Conservation (phyloP, 1,140 invertebrate genomes). For the Camponotus pennsylvanicus region DNA sequence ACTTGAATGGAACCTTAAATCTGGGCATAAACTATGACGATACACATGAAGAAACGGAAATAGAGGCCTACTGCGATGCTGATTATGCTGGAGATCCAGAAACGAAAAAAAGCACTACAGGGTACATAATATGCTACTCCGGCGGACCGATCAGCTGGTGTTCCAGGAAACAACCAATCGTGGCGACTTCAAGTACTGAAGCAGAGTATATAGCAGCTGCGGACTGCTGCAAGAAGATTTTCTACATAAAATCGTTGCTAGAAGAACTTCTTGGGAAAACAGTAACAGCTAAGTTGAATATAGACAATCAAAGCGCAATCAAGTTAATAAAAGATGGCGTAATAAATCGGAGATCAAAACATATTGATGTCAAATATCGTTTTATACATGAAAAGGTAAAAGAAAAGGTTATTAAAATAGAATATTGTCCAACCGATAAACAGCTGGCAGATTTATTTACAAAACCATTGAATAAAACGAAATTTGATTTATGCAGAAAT, state of each 20-base stretch:
- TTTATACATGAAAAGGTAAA: neutral
- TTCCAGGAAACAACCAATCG: too few relatives aligned
- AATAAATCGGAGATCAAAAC: neutral
- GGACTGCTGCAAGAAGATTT: slow-evolving; percentile 1
- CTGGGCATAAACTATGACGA: too few relatives aligned
- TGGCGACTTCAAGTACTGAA: neutral
- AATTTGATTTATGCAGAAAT: neutral
- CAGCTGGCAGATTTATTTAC: neutral
- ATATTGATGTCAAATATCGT: neutral
- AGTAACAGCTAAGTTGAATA: neutral
- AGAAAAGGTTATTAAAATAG: neutral
- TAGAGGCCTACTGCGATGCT: too few relatives aligned
- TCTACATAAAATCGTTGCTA: neutral
- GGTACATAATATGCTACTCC: too few relatives aligned
- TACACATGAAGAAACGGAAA: too few relatives aligned
- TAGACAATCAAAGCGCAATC: slow-evolving; percentile 33
- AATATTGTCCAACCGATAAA: neutral
- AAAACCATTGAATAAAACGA: neutral
- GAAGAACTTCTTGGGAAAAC: neutral
- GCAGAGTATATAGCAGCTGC: slow-evolving; percentile 21
- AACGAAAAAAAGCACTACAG: too few relatives aligned
- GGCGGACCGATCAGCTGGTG: too few relatives aligned
- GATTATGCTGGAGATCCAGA: too few relatives aligned
- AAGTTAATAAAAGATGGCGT: neutral
- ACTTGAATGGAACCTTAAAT: too few relatives aligned